phyloP scores from a whole-genome alignment of 2,888 invertebrate genomes.

The Xestia rhomboidea region DNA sequence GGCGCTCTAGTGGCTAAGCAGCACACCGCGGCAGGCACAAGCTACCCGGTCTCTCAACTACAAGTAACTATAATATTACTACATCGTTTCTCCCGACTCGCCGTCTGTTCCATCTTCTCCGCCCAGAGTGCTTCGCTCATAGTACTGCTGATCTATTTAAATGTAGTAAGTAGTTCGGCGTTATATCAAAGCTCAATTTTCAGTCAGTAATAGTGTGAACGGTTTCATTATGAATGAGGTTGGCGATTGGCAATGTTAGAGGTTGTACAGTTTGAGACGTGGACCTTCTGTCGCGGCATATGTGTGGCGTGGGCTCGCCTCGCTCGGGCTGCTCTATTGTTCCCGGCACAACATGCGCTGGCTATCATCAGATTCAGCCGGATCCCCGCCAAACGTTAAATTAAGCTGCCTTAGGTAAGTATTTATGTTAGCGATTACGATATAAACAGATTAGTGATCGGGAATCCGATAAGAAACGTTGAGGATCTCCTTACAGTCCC shows the following conservation, averaged over 20 bases:
- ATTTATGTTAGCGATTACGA: slow-evolving; percentile 1
- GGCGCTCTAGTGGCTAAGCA: background rate
- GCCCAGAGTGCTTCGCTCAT: background rate
- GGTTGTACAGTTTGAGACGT: background rate
- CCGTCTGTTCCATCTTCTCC: background rate
- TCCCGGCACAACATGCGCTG: slow-evolving; percentile 23
- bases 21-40: background rate
- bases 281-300: slow-evolving; percentile 14
- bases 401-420: slow-evolving; percentile 32
- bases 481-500: background rate
- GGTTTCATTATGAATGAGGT: background rate
- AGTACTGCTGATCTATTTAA: background rate
- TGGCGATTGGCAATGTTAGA: background rate
- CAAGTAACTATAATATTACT: background rate
- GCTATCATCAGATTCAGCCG: slow-evolving; percentile 27
- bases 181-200: background rate
- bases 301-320: background rate
- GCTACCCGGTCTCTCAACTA: background rate
- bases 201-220: background rate
- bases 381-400: slow-evolving; percentile 51
- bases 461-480: background rate
- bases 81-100: background rate
- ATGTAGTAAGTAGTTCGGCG: background rate
- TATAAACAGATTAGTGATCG: slow-evolving; percentile 6
- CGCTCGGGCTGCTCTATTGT: slow-evolving; percentile 33